Evolutionary conservation across 1,140 invertebrate species (phyloP).

Genomic region (Ceratosolen fusciceps): DNA sequence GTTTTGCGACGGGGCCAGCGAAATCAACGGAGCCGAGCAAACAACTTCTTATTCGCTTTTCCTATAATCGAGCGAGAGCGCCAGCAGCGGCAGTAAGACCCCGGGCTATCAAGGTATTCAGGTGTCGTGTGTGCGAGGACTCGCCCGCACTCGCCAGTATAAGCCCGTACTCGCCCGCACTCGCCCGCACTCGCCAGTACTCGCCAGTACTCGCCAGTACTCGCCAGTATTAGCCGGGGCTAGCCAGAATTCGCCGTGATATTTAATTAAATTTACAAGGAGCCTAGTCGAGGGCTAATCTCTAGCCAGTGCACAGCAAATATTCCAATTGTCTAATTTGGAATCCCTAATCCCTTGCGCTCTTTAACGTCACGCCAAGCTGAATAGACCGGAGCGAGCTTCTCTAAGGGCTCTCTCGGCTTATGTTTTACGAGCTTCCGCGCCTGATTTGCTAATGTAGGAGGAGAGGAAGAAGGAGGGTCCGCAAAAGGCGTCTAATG

Average conservation of each 20-base stretch:
- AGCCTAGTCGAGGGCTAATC: neutral
- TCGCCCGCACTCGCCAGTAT: no score
- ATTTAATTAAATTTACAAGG: constrained; percentile 16
- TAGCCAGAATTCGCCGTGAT: no score
- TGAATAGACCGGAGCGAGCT: neutral
- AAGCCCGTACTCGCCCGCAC: no score
- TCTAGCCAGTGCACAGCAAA: neutral
- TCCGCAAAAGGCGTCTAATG: neutral
- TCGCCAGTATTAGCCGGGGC: no score
- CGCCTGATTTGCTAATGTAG: neutral
- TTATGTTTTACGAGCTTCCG: neutral
- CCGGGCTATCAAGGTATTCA: no score
- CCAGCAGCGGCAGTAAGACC: no score
- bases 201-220: no score
- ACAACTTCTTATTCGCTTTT: neutral
- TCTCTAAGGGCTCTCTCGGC: neutral
- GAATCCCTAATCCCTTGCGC: neutral
- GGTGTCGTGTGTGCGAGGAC: no score
- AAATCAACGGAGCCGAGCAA: neutral
- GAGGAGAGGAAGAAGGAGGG: neutral
- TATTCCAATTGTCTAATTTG: neutral
- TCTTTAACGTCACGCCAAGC: neutral
- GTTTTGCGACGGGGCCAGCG: neutral
- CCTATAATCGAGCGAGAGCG: neutral
- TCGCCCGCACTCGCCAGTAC: no score